A percentile compares a stretch with the other conserved stretches of the same genome.
phyloP scores from a whole-genome alignment of 2,797 vertebrate species.

The Manis pentadactyla region DNA sequence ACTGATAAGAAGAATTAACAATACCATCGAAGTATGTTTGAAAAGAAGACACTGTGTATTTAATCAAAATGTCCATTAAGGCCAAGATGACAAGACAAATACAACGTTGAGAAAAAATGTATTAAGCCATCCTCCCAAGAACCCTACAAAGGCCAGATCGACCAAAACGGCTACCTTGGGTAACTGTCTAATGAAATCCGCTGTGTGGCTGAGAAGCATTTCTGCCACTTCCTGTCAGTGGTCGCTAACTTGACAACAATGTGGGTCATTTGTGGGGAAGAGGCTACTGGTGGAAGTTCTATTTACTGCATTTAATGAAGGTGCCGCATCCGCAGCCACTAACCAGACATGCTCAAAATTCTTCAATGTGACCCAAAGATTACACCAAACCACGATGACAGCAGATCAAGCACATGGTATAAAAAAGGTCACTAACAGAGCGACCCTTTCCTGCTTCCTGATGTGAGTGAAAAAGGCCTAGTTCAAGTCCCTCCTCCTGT shows the following conservation, averaged over 20 bases:
- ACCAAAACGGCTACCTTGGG: neutral
- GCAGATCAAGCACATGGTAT: neutral
- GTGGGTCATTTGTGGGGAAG: slow-evolving; percentile 51
- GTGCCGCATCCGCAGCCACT: slow-evolving; percentile 67
- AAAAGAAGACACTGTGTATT: neutral
- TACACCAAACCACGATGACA: neutral
- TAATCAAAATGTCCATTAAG: neutral
- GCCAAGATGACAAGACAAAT: slow-evolving; percentile 31
- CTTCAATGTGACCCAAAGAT: slow-evolving; percentile 51
- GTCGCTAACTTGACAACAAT: slow-evolving; percentile 56
- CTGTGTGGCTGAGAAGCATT: slow-evolving; percentile 37
- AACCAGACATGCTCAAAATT: slow-evolving; percentile 66
- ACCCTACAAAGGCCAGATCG: slow-evolving; percentile 25
- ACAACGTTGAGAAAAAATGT: slow-evolving; percentile 2
- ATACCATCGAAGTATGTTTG: neutral
- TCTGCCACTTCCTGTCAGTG: slow-evolving; percentile 48
- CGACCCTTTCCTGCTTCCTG: neutral
- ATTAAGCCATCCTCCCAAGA: slow-evolving; percentile 9
- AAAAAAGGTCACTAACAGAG: neutral
- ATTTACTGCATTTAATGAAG: slow-evolving; percentile 67
- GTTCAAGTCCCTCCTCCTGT: neutral
- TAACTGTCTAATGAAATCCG: slow-evolving; percentile 70
- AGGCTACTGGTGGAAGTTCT: slow-evolving; percentile 39
- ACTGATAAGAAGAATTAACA: slow-evolving; percentile 63
- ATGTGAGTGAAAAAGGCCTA: neutral